phyloP scores from a whole-genome alignment of 2,113 vertebrate species.

The Zapornia atra region DNA sequence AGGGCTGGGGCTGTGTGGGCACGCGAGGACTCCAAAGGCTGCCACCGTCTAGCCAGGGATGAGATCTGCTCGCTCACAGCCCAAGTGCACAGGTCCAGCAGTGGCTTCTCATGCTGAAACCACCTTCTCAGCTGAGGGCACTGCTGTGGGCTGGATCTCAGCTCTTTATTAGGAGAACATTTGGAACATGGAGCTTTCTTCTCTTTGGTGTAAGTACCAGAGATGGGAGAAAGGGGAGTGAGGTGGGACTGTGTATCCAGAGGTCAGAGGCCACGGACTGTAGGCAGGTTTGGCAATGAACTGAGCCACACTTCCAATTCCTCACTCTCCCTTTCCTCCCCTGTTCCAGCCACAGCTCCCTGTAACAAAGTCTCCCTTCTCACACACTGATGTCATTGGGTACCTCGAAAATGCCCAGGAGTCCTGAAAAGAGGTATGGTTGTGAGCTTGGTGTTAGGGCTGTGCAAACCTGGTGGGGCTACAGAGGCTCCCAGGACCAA shows the following conservation, averaged over 20 bases:
- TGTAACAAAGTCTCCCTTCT: neutral
- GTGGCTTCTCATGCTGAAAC: accelerated
- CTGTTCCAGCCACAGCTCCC: neutral
- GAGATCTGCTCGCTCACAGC: neutral
- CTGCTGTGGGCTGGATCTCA: neutral
- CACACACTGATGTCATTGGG: neutral
- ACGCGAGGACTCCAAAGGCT: neutral
- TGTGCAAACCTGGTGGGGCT: neutral
- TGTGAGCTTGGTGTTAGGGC: neutral
- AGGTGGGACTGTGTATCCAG: neutral
- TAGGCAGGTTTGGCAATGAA: neutral
- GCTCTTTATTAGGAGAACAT: neutral
- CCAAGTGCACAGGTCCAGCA: neutral
- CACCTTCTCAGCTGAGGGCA: neutral
- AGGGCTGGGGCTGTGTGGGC: accelerated
- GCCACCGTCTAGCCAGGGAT: neutral
- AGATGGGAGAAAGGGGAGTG: neutral
- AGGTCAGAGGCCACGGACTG: neutral
- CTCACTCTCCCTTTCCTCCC: neutral
- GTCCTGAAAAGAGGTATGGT: neutral
- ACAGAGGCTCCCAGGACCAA: neutral
- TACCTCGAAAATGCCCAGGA: neutral
- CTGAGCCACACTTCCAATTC: neutral
- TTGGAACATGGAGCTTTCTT: neutral
- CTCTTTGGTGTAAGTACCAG: neutral